Percentiles rank a stretch among this genome's conserved stretches.
These are phyloP conservation scores for Apistogramma diplotaenia DNA, from an alignment of 2,113 vertebrate species.

Conservation along the genomic window DNA sequence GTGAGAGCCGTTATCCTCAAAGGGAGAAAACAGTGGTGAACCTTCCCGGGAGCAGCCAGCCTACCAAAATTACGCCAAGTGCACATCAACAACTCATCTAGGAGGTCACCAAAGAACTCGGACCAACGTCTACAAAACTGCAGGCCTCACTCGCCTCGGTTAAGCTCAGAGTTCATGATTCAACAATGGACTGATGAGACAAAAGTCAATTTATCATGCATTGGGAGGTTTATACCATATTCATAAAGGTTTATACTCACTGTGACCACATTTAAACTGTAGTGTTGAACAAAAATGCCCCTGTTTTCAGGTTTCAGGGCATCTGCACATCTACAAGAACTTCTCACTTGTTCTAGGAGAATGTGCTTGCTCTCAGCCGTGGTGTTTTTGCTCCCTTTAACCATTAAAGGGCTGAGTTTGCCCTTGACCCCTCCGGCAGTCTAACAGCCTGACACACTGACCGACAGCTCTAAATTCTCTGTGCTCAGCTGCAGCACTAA, in stretches of 20 bases:
- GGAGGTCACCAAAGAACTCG: neutral
- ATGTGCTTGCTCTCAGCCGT: neutral
- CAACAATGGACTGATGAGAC: too few species aligned
- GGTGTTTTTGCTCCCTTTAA: conserved; percentile 16
- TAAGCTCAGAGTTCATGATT: neutral
- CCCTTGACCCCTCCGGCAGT: conserved; percentile 39
- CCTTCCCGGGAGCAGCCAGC: neutral
- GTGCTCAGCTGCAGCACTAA: conserved; percentile 32
- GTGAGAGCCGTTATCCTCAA: neutral
- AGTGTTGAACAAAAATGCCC: too few species aligned
- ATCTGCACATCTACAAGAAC: neutral
- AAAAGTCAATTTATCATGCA: neutral
- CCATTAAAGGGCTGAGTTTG: conserved; percentile 25
- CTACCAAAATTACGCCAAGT: too few species aligned
- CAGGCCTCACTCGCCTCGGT: neutral
- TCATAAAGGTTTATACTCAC: neutral
- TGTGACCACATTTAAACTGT: neutral
- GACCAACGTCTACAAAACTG: neutral
- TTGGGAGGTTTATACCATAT: neutral
- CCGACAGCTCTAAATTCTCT: conserved; percentile 40
- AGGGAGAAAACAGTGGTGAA: neutral
- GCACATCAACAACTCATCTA: neutral
- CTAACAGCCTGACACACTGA: conserved; percentile 49
- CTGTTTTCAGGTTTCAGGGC: neutral
- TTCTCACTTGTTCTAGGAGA: neutral